Percentiles rank a stretch among this genome's conserved stretches.
Conservation (phyloP, 1,140 invertebrate genomes). For the Lutraria rhynchaena region DNA sequence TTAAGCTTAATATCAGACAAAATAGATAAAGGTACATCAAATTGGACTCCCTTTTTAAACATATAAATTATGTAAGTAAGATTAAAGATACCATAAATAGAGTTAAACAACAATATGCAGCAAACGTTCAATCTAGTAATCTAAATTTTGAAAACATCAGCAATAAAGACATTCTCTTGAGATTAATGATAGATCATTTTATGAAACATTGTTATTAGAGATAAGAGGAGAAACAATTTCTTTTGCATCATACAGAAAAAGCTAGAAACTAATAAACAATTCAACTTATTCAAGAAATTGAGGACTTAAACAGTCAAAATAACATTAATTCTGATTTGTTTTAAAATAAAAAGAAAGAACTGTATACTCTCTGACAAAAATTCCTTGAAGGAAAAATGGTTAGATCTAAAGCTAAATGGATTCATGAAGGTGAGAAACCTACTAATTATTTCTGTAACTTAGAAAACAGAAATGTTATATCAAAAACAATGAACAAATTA, state of each 20-base stretch:
- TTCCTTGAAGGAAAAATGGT: neutral
- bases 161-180: neutral
- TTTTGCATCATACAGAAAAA: no score
- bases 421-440: conserved; percentile 13
- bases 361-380: neutral
- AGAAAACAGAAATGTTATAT: conserved; percentile 24
- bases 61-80: conserved; percentile 1
- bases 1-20: no score
- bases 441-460: no score
- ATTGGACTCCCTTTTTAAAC: conserved; percentile 4
- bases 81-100: no score
- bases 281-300: neutral
- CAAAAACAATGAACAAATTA: conserved; percentile 13
- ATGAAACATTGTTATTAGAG: no score
- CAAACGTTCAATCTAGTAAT: neutral
- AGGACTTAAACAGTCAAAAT: neutral
- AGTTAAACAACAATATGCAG: neutral
- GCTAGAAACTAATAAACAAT: neutral
- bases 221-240: no score
- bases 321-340: conserved; percentile 1
- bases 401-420: neutral
- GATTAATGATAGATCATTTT: no score
- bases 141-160: neutral
- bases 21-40: conserved; percentile 19
- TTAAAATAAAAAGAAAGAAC: neutral